Evolutionary conservation across 2,113 vertebrate species (phyloP).

Genomic region (Hirundichthys speculiger): DNA sequence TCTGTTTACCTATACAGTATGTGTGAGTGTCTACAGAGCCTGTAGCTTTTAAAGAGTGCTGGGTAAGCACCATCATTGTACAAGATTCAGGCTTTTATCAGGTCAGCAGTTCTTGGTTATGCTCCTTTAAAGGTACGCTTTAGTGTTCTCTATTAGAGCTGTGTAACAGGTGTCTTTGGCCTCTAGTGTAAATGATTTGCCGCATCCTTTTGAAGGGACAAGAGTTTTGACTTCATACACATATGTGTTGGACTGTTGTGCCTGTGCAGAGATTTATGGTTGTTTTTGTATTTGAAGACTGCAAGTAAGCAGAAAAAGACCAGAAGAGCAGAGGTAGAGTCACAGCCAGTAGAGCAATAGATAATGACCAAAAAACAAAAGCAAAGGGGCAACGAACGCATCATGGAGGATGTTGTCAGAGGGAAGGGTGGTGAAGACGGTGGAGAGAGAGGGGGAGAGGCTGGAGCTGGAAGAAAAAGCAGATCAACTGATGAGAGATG

Average conservation of each 20-base stretch:
- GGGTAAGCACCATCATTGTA: constrained; percentile 48
- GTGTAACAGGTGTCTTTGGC: constrained; percentile 53
- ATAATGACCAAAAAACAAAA: background rate
- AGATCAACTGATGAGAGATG: constrained; percentile 39
- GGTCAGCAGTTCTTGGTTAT: constrained; percentile 63
- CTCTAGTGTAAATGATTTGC: constrained; percentile 13
- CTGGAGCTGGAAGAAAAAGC: background rate
- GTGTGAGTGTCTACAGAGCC: constrained; percentile 4
- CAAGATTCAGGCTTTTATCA: constrained; percentile 47
- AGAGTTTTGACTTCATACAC: background rate
- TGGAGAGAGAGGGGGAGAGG: background rate
- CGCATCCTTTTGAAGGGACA: background rate
- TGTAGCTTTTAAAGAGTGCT: constrained; percentile 46
- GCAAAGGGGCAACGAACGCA: background rate
- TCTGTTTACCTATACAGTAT: background rate
- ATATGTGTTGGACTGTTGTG: background rate
- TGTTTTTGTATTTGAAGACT: constrained; percentile 20
- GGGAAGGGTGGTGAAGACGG: background rate
- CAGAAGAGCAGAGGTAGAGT: constrained; percentile 13
- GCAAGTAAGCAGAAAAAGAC: background rate
- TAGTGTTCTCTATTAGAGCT: background rate
- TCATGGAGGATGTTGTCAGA: background rate
- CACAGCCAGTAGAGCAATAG: constrained; percentile 7
- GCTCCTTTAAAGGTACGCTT: constrained; percentile 4
- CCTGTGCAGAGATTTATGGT: constrained; percentile 19